These are phyloP conservation scores for Trichoplax adhaerens DNA, from an alignment of 37 sponge, comb jelly and placozoan genomes.

Conservation along the genomic window DNA sequence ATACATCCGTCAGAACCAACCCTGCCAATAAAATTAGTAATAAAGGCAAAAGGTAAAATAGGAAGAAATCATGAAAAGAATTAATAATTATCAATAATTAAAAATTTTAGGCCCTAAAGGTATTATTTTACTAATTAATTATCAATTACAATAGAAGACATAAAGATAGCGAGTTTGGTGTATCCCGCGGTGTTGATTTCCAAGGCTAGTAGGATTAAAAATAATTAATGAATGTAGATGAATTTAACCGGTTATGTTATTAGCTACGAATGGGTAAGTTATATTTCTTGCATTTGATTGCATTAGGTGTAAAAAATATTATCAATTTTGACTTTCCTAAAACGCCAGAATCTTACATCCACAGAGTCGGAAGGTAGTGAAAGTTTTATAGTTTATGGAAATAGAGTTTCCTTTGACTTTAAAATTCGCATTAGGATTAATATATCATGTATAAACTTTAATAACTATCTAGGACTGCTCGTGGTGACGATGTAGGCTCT, in stretches of 20 bases:
- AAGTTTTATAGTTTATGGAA: too few relatives aligned
- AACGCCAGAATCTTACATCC: slow-evolving; percentile 58
- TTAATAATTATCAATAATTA: too few relatives aligned
- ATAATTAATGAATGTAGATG: background rate
- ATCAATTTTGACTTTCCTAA: slow-evolving; percentile 94
- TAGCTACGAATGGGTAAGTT: background rate
- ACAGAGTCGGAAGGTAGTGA: slow-evolving; percentile 68
- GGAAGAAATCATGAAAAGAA: too few relatives aligned
- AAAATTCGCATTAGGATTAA: background rate
- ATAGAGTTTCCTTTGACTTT: too few relatives aligned
- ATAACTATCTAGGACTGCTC: slow-evolving; percentile 53
- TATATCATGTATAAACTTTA: background rate
- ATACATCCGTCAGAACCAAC: background rate
- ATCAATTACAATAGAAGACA: slow-evolving; percentile 20
- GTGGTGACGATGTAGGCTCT: slow-evolving; percentile 61
- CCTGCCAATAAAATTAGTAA: background rate
- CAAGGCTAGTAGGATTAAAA: slow-evolving; percentile 18
- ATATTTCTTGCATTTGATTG: background rate
- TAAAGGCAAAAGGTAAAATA: background rate
- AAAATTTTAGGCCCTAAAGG: background rate
- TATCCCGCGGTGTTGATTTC: slow-evolving; percentile 90
- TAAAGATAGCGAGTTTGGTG: slow-evolving; percentile 66
- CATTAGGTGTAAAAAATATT: slow-evolving; percentile 61
- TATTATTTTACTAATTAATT: background rate
- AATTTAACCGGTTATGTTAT: too few relatives aligned